Evolutionary conservation across 2,888 invertebrate genomes (phyloP).

Genomic region (Pristionchus exspectatus): DNA sequence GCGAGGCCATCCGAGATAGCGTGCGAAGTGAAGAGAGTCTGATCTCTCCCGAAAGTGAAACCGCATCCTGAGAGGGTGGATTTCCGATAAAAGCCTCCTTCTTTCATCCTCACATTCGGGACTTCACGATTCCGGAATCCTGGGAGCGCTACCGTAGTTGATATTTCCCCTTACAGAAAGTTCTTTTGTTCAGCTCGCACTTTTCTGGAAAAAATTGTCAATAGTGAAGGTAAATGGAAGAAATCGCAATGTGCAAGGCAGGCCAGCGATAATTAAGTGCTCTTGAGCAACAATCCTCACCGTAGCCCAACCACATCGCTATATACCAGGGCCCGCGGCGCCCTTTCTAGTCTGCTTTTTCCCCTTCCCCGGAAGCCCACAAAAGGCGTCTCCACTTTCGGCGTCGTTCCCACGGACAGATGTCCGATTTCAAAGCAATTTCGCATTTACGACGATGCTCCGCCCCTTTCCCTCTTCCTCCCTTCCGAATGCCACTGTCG

Average conservation of each 20-base stretch:
- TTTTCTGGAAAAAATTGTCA: too few species aligned
- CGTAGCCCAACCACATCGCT: not conserved
- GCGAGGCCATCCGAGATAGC: not conserved
- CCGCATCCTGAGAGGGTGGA: not conserved
- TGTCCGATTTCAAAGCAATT: constrained; percentile 5
- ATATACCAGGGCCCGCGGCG: not conserved
- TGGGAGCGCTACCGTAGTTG: not conserved
- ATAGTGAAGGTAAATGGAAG: too few species aligned
- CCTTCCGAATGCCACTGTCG: not conserved
- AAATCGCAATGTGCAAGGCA: too few species aligned
- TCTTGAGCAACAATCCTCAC: not conserved
- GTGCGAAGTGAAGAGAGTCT: not conserved
- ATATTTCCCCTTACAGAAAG: too few species aligned
- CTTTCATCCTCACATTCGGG: constrained; percentile 12
- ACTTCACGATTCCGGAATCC: not conserved
- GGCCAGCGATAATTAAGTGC: too few species aligned
- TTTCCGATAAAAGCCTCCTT: not conserved
- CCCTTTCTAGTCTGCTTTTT: constrained; percentile 10
- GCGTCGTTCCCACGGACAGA: not conserved
- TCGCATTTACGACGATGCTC: not conserved
- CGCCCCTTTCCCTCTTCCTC: not conserved
- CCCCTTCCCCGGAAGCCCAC: not conserved
- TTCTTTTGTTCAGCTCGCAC: too few species aligned
- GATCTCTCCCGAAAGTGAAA: not conserved
- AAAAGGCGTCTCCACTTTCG: not conserved